These are phyloP conservation scores for Chionodraco myersi DNA, from an alignment of 2,113 vertebrate species.

Conservation along the genomic window DNA sequence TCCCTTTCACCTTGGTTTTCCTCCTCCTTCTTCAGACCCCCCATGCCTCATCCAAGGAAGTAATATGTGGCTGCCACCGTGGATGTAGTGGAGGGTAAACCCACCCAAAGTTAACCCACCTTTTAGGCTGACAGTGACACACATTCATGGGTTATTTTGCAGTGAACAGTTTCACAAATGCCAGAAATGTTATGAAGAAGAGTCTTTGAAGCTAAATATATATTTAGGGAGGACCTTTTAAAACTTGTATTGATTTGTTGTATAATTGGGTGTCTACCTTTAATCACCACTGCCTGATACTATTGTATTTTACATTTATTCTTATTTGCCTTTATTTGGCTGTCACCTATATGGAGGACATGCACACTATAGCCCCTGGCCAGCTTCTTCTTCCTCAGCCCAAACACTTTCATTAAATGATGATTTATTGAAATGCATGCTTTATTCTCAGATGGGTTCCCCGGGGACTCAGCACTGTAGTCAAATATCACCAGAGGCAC, in stretches of 20 bases:
- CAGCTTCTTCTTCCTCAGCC: constrained; percentile 56
- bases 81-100: constrained; percentile 41
- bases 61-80: constrained; percentile 68
- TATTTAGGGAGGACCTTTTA: background rate
- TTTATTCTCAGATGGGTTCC: constrained; percentile 90
- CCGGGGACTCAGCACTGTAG: constrained; percentile 76
- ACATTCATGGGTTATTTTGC: constrained; percentile 32
- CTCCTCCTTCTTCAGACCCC: background rate
- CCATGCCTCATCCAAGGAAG: constrained; percentile 30
- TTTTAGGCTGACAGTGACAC: constrained; percentile 31
- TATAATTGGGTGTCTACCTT: constrained; percentile 5
- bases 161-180: constrained; percentile 21
- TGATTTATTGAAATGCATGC: constrained; percentile 87
- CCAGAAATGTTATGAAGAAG: background rate
- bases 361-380: constrained; percentile 59
- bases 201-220: background rate
- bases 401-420: constrained; percentile 79
- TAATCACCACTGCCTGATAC: constrained; percentile 30
- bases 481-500: constrained; percentile 84
- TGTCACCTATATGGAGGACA: constrained; percentile 47
- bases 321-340: constrained; percentile 40
- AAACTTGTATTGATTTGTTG: background rate
- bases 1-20: constrained; percentile 71
- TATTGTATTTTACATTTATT: constrained; percentile 4
- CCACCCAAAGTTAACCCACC: constrained; percentile 49